Percentiles rank a stretch among this genome's conserved stretches.
Evolutionary conservation across 2,113 vertebrate genomes (phyloP).

Genomic region (Labeo rohita): DNA sequence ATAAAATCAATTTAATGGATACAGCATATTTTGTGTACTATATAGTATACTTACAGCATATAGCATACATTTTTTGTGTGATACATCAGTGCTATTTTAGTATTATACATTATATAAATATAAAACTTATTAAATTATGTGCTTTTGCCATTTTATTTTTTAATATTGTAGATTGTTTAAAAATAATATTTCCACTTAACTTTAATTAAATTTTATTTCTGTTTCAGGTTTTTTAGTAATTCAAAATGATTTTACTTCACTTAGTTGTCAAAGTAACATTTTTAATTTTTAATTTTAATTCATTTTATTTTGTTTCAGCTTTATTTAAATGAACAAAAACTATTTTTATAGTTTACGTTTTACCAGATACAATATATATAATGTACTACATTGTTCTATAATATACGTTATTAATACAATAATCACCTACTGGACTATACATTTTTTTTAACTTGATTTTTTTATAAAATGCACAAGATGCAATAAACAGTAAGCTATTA

Average conservation of each 20-base stretch:
- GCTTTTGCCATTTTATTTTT: too few species aligned
- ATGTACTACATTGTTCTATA: not conserved
- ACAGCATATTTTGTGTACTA: too few species aligned
- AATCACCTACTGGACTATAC: not conserved
- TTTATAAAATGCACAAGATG: not conserved
- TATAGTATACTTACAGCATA: not conserved
- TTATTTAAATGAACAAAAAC: not conserved
- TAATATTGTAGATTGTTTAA: too few species aligned
- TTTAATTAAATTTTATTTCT: not conserved
- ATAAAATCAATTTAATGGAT: not conserved
- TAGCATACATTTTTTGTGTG: too few species aligned
- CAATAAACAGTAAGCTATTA: not conserved
- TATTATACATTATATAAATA: too few species aligned
- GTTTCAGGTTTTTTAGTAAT: not conserved
- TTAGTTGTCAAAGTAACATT: not conserved
- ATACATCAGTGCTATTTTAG: too few species aligned
- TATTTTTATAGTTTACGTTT: not conserved
- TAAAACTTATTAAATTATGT: too few species aligned
- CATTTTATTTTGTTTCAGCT: not conserved
- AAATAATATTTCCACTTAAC: too few species aligned
- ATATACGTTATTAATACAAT: not conserved
- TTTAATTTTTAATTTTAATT: not conserved
- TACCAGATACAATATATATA: not conserved
- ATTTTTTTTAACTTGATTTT: too few species aligned
- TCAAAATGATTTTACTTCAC: not conserved